A percentile compares a stretch with the other conserved stretches of the same genome.
Evolutionary conservation across 2,888 invertebrate genomes (phyloP).

Genomic region (Phorcus lineatus): DNA sequence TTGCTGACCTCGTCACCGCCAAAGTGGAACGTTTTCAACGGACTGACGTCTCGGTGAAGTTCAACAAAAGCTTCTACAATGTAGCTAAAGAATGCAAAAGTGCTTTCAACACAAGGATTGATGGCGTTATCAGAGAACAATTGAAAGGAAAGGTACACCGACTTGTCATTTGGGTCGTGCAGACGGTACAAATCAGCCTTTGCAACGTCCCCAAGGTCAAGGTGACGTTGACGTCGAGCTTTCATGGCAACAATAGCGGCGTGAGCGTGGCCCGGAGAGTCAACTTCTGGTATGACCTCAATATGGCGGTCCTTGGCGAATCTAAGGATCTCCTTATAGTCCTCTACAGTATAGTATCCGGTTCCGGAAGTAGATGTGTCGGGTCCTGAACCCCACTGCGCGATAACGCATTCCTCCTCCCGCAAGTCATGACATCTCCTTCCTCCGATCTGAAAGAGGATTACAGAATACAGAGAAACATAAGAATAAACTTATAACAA

Average conservation of each 20-base stretch:
- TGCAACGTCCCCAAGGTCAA: conserved; percentile 19
- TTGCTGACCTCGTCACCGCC: conserved; percentile 62
- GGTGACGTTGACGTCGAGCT: conserved; percentile 28
- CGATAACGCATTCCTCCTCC: conserved; percentile 52
- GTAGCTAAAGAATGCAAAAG: conserved; percentile 45
- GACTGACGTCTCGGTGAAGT: conserved; percentile 47
- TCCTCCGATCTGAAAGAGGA: conserved; percentile 48
- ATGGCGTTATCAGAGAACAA: conserved; percentile 46
- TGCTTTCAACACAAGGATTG: conserved; percentile 52
- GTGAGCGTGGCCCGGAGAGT: conserved; percentile 57
- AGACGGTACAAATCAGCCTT: conserved; percentile 39
- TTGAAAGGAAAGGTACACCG: conserved; percentile 36
- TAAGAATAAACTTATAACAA: too few species aligned
- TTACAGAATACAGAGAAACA: neutral
- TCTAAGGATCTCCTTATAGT: conserved; percentile 53
- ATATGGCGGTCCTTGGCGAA: conserved; percentile 54
- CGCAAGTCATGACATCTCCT: conserved; percentile 53
- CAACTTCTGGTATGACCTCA: conserved; percentile 65
- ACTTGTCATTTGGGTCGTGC: conserved; percentile 36
- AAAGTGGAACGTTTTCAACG: conserved; percentile 65
- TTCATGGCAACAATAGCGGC: conserved; percentile 58
- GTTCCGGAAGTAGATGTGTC: conserved; percentile 46
- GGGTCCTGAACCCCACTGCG: conserved; percentile 61
- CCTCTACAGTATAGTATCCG: conserved; percentile 52
- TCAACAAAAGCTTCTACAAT: conserved; percentile 10